A percentile compares a stretch with the other conserved stretches of the same genome.
Evolutionary conservation across 1,140 invertebrate genomes (phyloP).

Genomic region (Heliothis virescens): DNA sequence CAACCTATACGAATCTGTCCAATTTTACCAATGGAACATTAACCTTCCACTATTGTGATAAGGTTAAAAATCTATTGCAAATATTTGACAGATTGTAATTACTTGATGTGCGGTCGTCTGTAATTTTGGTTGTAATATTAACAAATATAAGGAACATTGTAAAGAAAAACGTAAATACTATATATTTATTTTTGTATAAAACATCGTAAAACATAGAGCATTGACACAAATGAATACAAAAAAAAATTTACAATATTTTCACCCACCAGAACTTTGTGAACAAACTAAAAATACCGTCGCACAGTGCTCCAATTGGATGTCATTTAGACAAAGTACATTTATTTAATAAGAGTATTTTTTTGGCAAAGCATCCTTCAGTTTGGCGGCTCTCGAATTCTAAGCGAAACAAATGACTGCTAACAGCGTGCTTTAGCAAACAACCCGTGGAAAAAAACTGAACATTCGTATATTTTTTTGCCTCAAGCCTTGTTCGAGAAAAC

Average conservation of each 20-base stretch:
- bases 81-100: too few relatives aligned
- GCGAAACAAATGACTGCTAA: constrained; percentile 28
- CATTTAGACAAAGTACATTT: constrained; percentile 9
- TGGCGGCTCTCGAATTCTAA: constrained; percentile 21
- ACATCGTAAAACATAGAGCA: too few relatives aligned
- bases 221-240: not conserved
- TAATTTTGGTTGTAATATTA: too few relatives aligned
- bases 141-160: too few relatives aligned
- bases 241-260: constrained; percentile 16
- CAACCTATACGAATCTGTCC: too few relatives aligned
- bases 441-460: not conserved
- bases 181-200: too few relatives aligned
- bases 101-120: too few relatives aligned
- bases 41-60: too few relatives aligned
- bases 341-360: constrained; percentile 20
- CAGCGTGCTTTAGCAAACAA: constrained; percentile 4
- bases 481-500: constrained; percentile 33
- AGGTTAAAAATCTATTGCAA: too few relatives aligned
- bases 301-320: not conserved
- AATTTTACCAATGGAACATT: too few relatives aligned
- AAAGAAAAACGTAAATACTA: too few relatives aligned
- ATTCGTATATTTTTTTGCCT: constrained; percentile 16
- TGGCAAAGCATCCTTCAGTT: constrained; percentile 17
- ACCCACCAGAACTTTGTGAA: not conserved
- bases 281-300: not conserved